These are phyloP conservation scores for Pterocles orientalis DNA, from an alignment of 2,113 vertebrate species.

Conservation along the genomic window DNA sequence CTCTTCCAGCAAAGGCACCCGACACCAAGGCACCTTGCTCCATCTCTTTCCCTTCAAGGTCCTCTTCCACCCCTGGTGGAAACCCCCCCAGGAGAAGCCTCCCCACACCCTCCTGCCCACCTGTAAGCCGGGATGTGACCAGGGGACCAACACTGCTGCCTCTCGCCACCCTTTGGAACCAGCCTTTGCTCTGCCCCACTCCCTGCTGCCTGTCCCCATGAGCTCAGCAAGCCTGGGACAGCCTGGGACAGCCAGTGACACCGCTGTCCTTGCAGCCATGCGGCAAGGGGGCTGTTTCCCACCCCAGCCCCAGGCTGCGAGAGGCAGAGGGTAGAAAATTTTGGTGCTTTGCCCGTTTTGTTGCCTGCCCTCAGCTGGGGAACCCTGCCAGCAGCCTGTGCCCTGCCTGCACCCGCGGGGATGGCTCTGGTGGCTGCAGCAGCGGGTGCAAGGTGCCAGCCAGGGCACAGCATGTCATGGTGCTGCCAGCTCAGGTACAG, in stretches of 20 bases:
- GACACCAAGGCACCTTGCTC: rapidly evolving
- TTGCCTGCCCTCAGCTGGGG: not conserved
- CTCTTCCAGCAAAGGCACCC: not conserved
- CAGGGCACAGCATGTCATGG: not conserved
- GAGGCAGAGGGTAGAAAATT: not conserved
- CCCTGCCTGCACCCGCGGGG: rapidly evolving
- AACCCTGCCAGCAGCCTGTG: not conserved
- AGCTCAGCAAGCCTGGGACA: not conserved
- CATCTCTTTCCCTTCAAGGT: not conserved
- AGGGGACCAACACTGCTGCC: not conserved
- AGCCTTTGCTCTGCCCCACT: rapidly evolving
- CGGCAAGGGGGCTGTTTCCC: not conserved
- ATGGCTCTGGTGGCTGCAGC: rapidly evolving
- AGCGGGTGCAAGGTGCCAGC: rapidly evolving
- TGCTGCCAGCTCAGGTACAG: not conserved
- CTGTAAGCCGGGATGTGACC: not conserved
- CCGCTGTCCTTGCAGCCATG: rapidly evolving
- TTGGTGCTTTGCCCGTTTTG: not conserved
- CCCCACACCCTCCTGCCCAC: not conserved
- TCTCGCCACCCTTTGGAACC: not conserved
- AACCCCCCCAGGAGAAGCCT: not conserved
- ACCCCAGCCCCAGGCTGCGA: not conserved
- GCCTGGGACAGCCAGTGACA: not conserved
- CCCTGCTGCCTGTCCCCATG: not conserved
- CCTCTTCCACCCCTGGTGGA: not conserved